Base-by-base conservation (phyloP, 2,888 invertebrate species). In the Laothoe populi region DNA sequence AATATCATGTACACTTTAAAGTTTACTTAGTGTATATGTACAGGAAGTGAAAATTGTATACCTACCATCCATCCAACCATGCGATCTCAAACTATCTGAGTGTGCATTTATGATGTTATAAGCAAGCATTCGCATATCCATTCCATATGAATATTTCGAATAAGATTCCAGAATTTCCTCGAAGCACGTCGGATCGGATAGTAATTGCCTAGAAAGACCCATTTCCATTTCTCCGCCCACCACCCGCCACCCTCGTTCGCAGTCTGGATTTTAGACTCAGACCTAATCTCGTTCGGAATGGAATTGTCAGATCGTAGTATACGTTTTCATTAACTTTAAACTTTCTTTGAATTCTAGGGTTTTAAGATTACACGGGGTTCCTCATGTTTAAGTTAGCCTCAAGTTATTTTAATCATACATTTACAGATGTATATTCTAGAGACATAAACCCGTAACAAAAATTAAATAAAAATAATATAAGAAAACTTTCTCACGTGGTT, bases 151-250 rank as follows among this genome's bases (percentile, higher is more conserved):
- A 66, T 72, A 75, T 72, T 77, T 78, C 73, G 77, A 75, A 75
- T 76, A 79, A 72, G 70, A 80, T 71, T 64, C 71, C 70, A 70
- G 70, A 71, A 69, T 66, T 66, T 59, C 63, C 72, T 77, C 77
- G 64, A 76, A 75, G 67, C 76, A 69, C 75, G 78, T 78, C 76
- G 71, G 78, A 67, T 63, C 68, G 81, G 77, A 81, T 84, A 84
- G 88, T 89, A 89, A 89, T 89, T 90, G 88, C 86, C 86, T 86
- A 83, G 88, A 83, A 87, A 83, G 85, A 85, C 86, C 84, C 78
- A 81, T 83, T 84, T 80, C 74, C 65, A 70, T 59, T 73, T 71
- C 79, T 66, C 70, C 60, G 16, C 40, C 60, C 71, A 68, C 68
- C 61, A 67, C 58, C 65, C 62, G 60, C 64, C 66, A 69, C 66